Evolutionary conservation across 2,888 invertebrate genomes (phyloP).

Genomic region (Megaustenia siamemsis): DNA sequence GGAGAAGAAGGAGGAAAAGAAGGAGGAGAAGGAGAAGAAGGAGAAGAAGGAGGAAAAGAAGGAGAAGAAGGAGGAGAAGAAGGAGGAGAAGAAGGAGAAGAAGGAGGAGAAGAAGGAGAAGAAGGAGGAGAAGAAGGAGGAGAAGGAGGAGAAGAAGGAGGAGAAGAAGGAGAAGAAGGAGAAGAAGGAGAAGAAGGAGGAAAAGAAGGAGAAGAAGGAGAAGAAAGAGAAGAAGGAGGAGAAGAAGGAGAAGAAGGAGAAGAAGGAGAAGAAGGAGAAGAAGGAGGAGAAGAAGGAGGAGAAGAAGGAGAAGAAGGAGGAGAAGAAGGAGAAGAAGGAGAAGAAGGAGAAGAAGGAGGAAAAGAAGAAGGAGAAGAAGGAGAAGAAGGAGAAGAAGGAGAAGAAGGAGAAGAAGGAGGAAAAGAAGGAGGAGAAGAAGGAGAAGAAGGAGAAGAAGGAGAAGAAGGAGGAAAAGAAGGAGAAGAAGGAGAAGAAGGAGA

Average conservation of each 20-base stretch:
- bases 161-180: background rate
- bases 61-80: background rate
- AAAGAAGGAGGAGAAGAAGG: constrained; percentile 11
- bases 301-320: background rate
- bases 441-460: constrained; percentile 2
- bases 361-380: background rate
- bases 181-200: background rate
- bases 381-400: background rate
- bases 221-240: background rate
- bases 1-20: background rate
- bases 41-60: background rate
- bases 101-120: background rate
- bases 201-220: background rate
- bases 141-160: too few species aligned
- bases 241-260: background rate
- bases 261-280: background rate
- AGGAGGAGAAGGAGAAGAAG: background rate
- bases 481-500: background rate
- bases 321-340: background rate
- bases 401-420: constrained; percentile 12
- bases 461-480: background rate
- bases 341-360: background rate
- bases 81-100: background rate
- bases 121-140: background rate
- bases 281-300: background rate